Evolutionary conservation across 2,797 vertebrate species (phyloP).

Genomic region (Scarus forsteni): DNA sequence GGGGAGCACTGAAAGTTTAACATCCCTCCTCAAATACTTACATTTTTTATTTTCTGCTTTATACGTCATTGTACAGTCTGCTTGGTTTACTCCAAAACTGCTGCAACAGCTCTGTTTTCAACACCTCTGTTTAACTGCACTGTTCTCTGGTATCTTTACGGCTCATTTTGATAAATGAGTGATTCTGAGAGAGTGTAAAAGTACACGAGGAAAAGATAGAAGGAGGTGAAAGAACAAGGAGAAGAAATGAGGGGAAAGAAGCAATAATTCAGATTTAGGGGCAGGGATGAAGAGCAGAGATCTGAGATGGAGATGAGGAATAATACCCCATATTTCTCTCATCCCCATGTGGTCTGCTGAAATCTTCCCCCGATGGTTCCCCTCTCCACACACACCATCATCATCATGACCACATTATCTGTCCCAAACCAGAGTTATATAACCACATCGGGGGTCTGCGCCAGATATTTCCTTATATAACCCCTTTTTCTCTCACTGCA

Average conservation of each 20-base stretch:
- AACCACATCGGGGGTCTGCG: slow-evolving; percentile 54
- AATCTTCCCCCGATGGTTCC: not conserved
- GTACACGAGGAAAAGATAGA: not conserved
- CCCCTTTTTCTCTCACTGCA: slow-evolving; percentile 34
- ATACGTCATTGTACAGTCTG: slow-evolving; percentile 2
- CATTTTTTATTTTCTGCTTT: slow-evolving; percentile 18
- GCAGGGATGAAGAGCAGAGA: not conserved
- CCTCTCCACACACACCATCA: slow-evolving; percentile 10
- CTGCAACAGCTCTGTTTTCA: not conserved
- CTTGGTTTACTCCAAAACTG: slow-evolving; percentile 33
- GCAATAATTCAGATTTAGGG: not conserved
- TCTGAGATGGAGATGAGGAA: not conserved
- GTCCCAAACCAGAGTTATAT: slow-evolving; percentile 68
- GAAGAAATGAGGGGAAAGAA: not conserved
- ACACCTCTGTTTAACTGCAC: not conserved
- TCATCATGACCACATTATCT: slow-evolving; percentile 48
- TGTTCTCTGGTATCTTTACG: not conserved
- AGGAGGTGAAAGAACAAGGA: not conserved
- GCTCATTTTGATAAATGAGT: slow-evolving; percentile 9
- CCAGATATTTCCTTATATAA: slow-evolving; percentile 63
- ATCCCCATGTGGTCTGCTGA: slow-evolving; percentile 16
- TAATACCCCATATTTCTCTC: not conserved
- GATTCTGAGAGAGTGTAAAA: slow-evolving; percentile 8
- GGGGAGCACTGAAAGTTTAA: slow-evolving; percentile 15
- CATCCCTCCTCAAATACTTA: not conserved